A percentile compares a stretch with the other conserved stretches of the same genome.
phyloP scores from a whole-genome alignment of 2,113 vertebrate species.

The Psephotus haematonotus region DNA sequence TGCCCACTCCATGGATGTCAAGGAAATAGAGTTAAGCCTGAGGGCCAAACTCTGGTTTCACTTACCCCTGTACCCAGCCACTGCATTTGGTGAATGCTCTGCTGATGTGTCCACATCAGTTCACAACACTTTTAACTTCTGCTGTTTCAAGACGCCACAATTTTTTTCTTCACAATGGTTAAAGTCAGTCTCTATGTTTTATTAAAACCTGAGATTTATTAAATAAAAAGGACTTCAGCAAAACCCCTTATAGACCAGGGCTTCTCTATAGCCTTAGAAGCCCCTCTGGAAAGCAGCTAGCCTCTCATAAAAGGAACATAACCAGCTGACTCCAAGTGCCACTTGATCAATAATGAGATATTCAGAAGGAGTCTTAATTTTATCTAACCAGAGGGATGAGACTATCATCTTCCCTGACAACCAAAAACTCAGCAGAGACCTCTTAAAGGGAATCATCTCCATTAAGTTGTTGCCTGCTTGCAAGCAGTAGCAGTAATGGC shows the following conservation, averaged over 20 bases:
- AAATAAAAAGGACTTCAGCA: not conserved
- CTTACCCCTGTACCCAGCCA: not conserved
- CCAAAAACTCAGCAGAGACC: conserved; percentile 70
- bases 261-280: not conserved
- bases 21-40: not conserved
- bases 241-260: not conserved
- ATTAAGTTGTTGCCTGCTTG: conserved; percentile 65
- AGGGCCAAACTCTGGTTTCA: not conserved
- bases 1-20: not conserved
- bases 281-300: conserved; percentile 15
- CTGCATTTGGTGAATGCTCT: not conserved
- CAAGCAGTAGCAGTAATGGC: conserved; percentile 46
- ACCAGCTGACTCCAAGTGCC: conserved; percentile 65
- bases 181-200: not conserved
- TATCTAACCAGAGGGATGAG: conserved; percentile 61
- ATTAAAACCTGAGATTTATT: not conserved
- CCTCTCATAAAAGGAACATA: conserved; percentile 51
- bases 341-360: conserved; percentile 72
- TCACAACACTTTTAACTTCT: not conserved
- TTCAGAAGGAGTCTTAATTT: conserved; percentile 72
- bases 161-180: not conserved
- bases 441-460: conserved; percentile 68
- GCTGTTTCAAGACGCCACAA: not conserved
- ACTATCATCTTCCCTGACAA: conserved; percentile 69
- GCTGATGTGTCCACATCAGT: not conserved